phyloP scores from a whole-genome alignment of 2,888 invertebrate species.

The Trachelus tabidus region DNA sequence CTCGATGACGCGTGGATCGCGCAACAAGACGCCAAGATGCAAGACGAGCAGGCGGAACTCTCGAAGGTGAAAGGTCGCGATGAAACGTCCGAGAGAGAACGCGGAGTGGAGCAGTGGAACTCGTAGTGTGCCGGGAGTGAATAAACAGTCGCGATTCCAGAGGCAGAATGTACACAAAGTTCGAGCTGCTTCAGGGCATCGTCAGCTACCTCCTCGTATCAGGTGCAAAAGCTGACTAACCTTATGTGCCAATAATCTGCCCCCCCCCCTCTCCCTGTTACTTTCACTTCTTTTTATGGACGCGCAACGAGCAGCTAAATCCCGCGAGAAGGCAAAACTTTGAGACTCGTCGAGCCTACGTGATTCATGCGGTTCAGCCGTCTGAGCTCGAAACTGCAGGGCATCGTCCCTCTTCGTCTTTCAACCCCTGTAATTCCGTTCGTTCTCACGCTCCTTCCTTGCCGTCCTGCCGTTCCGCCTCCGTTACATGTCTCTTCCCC shows the following conservation, averaged over 20 bases:
- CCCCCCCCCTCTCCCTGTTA: too few species aligned
- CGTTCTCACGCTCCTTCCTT: slow-evolving; percentile 32
- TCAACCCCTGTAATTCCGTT: slow-evolving; percentile 9
- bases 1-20: neutral
- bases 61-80: neutral
- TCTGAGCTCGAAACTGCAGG: neutral
- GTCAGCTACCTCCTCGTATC: slow-evolving; percentile 58
- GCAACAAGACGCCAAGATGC: neutral
- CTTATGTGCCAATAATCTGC: too few species aligned
- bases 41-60: neutral
- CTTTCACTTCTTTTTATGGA: too few species aligned
- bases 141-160: too few species aligned
- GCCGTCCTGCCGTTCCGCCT: slow-evolving; percentile 20
- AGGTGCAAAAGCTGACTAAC: slow-evolving; percentile 45
- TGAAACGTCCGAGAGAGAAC: slow-evolving; percentile 11
- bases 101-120: slow-evolving; percentile 1
- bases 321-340: too few species aligned
- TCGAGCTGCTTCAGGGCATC: slow-evolving; percentile 56
- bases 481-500: slow-evolving; percentile 11
- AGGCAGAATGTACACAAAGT: slow-evolving; percentile 53
- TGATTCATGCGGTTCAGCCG: too few species aligned
- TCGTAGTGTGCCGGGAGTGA: neutral
- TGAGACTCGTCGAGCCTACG: too few species aligned
- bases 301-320: too few species aligned
- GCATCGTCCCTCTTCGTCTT: neutral